Base-by-base conservation (phyloP, 2,113 vertebrate genomes). In the Amazona guildingii region DNA sequence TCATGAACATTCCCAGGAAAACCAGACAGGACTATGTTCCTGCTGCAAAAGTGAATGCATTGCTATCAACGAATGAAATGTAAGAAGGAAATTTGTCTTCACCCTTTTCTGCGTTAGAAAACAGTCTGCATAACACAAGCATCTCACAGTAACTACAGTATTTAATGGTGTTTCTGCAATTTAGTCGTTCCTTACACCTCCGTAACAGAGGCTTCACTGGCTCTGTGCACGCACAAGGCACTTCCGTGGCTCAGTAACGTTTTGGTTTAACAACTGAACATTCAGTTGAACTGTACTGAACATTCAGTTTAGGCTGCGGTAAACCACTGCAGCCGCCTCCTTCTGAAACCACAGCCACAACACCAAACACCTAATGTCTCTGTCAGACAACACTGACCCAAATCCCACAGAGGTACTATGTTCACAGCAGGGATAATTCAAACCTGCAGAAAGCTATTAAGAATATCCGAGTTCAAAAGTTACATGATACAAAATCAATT, bases 151-250 rank as follows among this genome's bases (percentile, higher is more conserved):
- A 31, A 52, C 51, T 7, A 33, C 2, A 21, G 25, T 14, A 25
- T 33, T 48, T 31, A 13, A 1, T 0, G 51, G 51, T 7, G 51
- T 4, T 24, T 1, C 61, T 70, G 61, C 33, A 52, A 3, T 18
- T 13, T 6, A 13, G 37, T 63, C 63, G 8, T 13, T 4, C 84
- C 72, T 35, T 18, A 9, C 33, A 3, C 15, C 44, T 27, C n/a
- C 18, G 2, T 3, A n/a, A 7, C 0, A 16, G 59, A 20, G 35
- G 10, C 13, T 21, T 15, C 49, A 12, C 39, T 15, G 55, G 29
- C 67, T 31, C 66, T 67, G 44, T 31, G 11, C 7, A 11, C 20
- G 4, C 39, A 28, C 48, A 25, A 44, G 54, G 5, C 54, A 11
- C 54, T 44, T 52, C 54, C 7, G 39, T 11, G 59, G 18, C 44